Evolutionary conservation across 2,888 invertebrate genomes (phyloP), one percentile per base, ranked within the genome.

Genomic region (Ypsolopha scabrella): DNA sequence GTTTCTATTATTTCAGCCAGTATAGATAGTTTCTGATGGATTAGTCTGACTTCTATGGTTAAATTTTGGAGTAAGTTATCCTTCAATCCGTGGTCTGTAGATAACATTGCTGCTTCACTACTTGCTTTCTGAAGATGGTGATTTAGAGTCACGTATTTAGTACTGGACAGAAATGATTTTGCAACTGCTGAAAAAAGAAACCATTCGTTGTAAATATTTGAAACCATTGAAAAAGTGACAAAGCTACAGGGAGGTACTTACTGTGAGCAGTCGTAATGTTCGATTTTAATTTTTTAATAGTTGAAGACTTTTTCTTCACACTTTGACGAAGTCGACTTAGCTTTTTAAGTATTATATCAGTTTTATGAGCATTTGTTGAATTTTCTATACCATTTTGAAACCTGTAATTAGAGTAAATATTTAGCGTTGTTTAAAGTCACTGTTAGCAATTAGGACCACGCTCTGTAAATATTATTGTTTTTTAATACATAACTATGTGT

Each of bases 201-300:
- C 11, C 4, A 13, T 13, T 43, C 10, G 14, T 14, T 43, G 13
- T 6, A 7, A 14, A 43, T 13, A 41, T 13, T 8, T 41, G 2
- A 14, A 14, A 11, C 7, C 6, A 6, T 39, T 6, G 7, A 1
- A 9, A 7, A 43, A 14, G 33, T 33, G 39, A 44, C 35, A 45
- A 24, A 50, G 35, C 48, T 43, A 41, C 24, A 24, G 24, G 24
- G 24, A 7, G 51, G 6, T 51, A 67, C 77, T 70, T 62, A 81
- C 80, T 58, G 51, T 69, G 72, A 7, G 70, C 70, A 2, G 65
- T 68, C 55, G 65, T 68, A 1, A 80, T 54, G 47, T 69, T 68
- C 44, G 64, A 60, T 52, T 62, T 65, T 6, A 80, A 57, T 50
- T 60, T 63, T 53, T 64, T 64, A 11, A 76, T 63, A 9, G n/a